A percentile compares a stretch with the other conserved stretches of the same genome.
Conservation (phyloP, 2,113 vertebrate genomes). For the Myotis yumanensis region DNA sequence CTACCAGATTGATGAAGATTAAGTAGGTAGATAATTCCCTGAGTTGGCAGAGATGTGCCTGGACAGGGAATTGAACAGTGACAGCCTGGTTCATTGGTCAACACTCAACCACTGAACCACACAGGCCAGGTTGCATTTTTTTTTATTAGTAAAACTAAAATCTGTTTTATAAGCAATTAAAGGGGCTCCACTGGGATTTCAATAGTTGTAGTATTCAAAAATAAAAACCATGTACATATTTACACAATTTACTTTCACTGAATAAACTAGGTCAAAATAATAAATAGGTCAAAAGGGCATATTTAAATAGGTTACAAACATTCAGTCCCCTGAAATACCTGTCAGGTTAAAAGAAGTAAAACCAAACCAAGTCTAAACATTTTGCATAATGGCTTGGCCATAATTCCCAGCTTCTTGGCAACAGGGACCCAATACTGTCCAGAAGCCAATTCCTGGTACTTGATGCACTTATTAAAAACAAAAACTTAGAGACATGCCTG, state of each 20-base stretch:
- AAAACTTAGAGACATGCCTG: background rate
- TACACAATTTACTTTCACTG: background rate
- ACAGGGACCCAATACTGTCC: background rate
- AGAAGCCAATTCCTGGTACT: background rate
- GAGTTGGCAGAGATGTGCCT: background rate
- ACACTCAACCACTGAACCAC: too few species aligned
- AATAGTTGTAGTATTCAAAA: background rate
- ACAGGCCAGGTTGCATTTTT: too few species aligned
- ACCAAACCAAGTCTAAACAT: background rate
- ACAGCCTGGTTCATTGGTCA: too few species aligned
- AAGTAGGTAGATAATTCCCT: background rate
- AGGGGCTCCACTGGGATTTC: background rate
- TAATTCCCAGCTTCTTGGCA: background rate
- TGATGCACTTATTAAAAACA: conserved; percentile 41
- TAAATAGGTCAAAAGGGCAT: background rate
- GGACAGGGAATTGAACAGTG: too few species aligned
- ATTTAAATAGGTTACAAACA: conserved; percentile 8
- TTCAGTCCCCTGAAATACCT: background rate
- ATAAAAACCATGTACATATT: background rate
- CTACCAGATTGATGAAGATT: background rate
- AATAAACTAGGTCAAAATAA: background rate
- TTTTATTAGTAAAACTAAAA: conserved; percentile 16
- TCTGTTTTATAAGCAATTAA: conserved; percentile 11
- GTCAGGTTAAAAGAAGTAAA: conserved; percentile 1
- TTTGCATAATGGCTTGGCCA: conserved; percentile 13